Base-by-base conservation (phyloP, 2,113 vertebrate species). In the Rhynchomys soricoides region DNA sequence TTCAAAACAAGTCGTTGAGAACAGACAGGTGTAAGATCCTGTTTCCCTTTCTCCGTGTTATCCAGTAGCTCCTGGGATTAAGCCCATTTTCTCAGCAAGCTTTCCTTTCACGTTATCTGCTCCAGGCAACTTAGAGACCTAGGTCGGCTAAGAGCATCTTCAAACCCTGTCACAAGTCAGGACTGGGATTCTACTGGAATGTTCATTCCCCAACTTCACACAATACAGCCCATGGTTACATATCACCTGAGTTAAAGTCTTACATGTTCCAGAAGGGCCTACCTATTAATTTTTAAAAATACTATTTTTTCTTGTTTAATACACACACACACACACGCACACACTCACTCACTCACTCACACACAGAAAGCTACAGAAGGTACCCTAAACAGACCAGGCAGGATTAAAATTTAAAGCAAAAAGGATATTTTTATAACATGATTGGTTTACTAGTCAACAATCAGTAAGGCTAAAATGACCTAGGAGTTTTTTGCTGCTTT, bases 401-500 rank as follows among this genome's bases (percentile, higher is more conserved):
- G 2, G 2, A n/a, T 52, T 40, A 37, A 64, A 83, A 59, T 74
- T 40, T 55, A 91, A 92, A 85, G 13, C 48, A n/a, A 62, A 71
- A 19, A 26, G 3, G 55, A 10, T 26, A 37, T 52, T 97, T 75
- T 94, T 9, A 34, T 83, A 93, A 89, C 2, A 88, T 4, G 31
- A 77, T 92, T 87, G 62, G 89, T 52, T 31, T 37, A 74, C 29
- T 78, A 77, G 43, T 92, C 10, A 94, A 62, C 22, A 90, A 83
- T 62, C 17, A 55, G 15, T 24, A 34, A 93, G 37, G n/a, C 73
- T 86, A 92, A 85, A 85, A 45, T 59, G 66, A 96, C 13, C 86
- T 21, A 74, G 78, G 62, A 96, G 45, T 19, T 19, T 90, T 31
- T 34, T 74, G 81, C 89, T 93, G 93, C 93, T 96, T n/a, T 29